Percentiles rank a stretch among this genome's conserved stretches.
These are phyloP conservation scores for Entomyzon cyanotis DNA, from an alignment of 2,113 vertebrate genomes.

Conservation along the genomic window DNA sequence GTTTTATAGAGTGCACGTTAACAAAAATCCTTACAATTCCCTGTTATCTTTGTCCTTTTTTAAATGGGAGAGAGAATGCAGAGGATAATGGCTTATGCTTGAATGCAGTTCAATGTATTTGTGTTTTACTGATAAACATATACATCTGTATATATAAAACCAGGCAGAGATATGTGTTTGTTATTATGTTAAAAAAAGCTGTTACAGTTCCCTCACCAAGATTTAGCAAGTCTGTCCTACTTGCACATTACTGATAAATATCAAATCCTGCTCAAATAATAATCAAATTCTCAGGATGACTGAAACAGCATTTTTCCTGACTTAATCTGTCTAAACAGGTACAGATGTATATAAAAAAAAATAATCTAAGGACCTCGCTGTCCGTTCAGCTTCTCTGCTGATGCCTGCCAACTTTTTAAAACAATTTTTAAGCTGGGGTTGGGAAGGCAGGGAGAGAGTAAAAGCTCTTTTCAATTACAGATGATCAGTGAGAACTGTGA, in stretches of 20 bases:
- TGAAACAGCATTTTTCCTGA: slow-evolving; percentile 72
- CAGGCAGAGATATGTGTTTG: background rate
- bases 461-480: slow-evolving; percentile 82
- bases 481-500: slow-evolving; percentile 78
- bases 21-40: slow-evolving; percentile 6
- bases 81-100: background rate
- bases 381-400: slow-evolving; percentile 77
- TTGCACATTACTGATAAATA: slow-evolving; percentile 33
- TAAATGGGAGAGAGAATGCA: background rate
- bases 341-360: slow-evolving; percentile 65
- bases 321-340: slow-evolving; percentile 81
- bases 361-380: slow-evolving; percentile 52
- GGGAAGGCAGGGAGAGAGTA: background rate
- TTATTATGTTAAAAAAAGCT: background rate
- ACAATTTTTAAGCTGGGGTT: slow-evolving; percentile 61
- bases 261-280: slow-evolving; percentile 71
- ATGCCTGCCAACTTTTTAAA: slow-evolving; percentile 85
- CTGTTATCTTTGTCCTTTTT: slow-evolving; percentile 15
- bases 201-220: background rate
- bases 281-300: slow-evolving; percentile 68
- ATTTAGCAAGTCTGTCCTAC: background rate
- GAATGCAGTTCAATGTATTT: background rate
- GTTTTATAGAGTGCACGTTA: background rate
- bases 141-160: background rate
- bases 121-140: background rate